Conservation (phyloP, 2,888 invertebrate genomes). For the Globia sparganii region DNA sequence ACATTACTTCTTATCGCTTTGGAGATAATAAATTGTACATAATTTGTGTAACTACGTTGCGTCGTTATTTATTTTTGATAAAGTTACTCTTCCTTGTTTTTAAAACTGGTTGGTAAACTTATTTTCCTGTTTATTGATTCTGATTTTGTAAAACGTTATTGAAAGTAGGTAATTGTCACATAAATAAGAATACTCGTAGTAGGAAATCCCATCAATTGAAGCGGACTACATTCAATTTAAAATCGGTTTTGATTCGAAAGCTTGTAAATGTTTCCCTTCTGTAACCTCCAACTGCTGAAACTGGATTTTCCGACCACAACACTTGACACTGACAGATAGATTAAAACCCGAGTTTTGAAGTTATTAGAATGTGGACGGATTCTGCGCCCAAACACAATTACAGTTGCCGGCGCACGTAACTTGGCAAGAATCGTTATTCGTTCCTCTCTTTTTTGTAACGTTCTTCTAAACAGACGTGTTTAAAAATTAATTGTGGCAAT, state of each 20-base stretch:
- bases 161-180: not conserved
- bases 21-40: slow-evolving; percentile 49
- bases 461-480: not conserved
- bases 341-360: not conserved
- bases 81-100: not conserved
- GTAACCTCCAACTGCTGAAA: not conserved
- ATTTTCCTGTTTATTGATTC: no score
- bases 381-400: not conserved
- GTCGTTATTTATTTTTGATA: slow-evolving; percentile 26
- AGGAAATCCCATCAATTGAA: not conserved
- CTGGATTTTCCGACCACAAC: not conserved
- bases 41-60: slow-evolving; percentile 34
- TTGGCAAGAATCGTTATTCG: not conserved
- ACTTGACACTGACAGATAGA: not conserved
- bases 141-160: not conserved
- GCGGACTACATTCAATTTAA: not conserved
- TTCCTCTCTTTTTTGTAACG: not conserved
- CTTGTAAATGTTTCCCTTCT: not conserved
- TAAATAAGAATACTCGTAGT: not conserved
- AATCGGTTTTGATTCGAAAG: not conserved
- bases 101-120: no score
- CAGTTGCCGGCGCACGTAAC: not conserved
- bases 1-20: slow-evolving; percentile 38
- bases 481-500: not conserved
- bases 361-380: not conserved